phyloP scores from a whole-genome alignment of 2,888 invertebrate genomes.

The Frankliniella intonsa region DNA sequence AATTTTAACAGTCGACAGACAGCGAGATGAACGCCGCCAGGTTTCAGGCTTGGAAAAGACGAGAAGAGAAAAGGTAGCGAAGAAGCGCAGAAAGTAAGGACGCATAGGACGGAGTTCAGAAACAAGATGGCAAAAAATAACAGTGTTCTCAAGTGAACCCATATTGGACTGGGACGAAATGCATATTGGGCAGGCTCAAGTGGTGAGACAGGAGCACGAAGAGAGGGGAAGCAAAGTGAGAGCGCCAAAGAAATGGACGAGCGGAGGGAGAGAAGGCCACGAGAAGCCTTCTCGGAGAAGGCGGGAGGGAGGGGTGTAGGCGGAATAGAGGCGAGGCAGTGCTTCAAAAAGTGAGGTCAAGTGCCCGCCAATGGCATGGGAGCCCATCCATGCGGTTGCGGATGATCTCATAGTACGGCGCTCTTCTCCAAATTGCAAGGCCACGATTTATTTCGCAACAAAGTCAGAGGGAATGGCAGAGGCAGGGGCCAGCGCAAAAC shows the following conservation, averaged over 20 bases:
- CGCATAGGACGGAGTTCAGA: background rate
- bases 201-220: background rate
- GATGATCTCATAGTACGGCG: background rate
- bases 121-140: background rate
- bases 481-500: too few species aligned
- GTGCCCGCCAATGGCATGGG: background rate
- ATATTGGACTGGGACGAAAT: background rate
- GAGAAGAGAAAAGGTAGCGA: background rate
- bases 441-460: too few species aligned
- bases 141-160: background rate
- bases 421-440: too few species aligned
- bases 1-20: too few species aligned
- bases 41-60: background rate
- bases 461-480: too few species aligned
- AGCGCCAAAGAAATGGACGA: background rate
- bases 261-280: background rate
- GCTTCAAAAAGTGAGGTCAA: background rate
- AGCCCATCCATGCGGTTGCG: too few species aligned
- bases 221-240: background rate
- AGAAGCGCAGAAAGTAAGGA: too few species aligned
- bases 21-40: background rate
- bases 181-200: constrained; percentile 7
- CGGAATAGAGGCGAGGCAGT: background rate
- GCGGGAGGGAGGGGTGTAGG: background rate
- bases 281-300: too few species aligned